Evolutionary conservation across 1,140 invertebrate genomes (phyloP).

Genomic region (Melitaea cinxia): DNA sequence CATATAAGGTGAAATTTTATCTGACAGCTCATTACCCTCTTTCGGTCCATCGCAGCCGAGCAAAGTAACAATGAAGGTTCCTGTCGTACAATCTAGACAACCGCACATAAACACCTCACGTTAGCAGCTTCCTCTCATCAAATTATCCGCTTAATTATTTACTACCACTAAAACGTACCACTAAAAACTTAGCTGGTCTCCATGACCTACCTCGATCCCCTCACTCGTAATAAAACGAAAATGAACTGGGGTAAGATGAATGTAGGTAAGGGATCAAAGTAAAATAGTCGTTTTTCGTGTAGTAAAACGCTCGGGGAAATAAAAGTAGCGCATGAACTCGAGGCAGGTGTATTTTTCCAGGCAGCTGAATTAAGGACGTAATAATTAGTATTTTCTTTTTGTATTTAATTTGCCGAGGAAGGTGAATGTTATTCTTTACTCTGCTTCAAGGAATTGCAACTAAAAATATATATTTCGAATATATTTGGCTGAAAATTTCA

Average conservation of each 20-base stretch:
- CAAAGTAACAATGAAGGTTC: constrained; percentile 10
- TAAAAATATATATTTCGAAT: too few relatives aligned
- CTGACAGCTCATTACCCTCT: background rate
- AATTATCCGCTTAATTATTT: constrained; percentile 78
- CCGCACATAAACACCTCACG: constrained; percentile 61
- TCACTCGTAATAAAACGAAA: constrained; percentile 36
- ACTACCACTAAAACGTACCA: constrained; percentile 71
- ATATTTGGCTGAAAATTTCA: too few relatives aligned
- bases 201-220: constrained; percentile 48
- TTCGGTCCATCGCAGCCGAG: background rate
- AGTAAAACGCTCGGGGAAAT: constrained; percentile 69
- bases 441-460: too few relatives aligned
- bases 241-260: constrained; percentile 34
- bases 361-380: constrained; percentile 54
- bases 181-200: constrained; percentile 50
- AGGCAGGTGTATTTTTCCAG: constrained; percentile 65
- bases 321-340: constrained; percentile 54
- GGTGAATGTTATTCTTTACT: too few relatives aligned
- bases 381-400: constrained; percentile 35
- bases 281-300: constrained; percentile 51
- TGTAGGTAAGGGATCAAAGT: constrained; percentile 50
- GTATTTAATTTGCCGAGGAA: constrained; percentile 11
- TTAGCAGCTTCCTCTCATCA: constrained; percentile 65
- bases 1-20: too few relatives aligned
- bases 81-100: constrained; percentile 50